Evolutionary conservation across 2,888 invertebrate genomes (phyloP).

Genomic region (Yponomeuta malinellus): DNA sequence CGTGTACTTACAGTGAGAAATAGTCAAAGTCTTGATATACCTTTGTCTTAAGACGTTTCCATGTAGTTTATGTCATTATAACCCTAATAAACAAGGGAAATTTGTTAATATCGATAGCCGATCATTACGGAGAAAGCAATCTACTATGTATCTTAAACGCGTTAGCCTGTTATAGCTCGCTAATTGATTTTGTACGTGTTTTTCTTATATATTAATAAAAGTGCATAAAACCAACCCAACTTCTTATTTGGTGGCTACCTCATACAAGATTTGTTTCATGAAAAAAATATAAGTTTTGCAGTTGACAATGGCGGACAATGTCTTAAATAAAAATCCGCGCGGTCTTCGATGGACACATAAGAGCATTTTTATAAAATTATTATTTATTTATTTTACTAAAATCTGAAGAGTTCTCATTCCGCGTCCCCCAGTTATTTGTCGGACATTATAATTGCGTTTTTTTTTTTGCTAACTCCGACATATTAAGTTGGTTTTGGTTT

Average conservation of each 20-base stretch:
- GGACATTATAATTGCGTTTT: too few species aligned
- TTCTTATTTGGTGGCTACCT: neutral
- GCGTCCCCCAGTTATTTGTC: too few species aligned
- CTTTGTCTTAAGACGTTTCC: slow-evolving; percentile 4
- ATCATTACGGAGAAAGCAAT: neutral
- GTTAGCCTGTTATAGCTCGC: slow-evolving; percentile 65
- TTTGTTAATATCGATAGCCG: neutral
- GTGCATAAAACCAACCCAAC: slow-evolving; percentile 29
- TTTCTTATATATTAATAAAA: slow-evolving; percentile 46
- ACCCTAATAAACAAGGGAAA: slow-evolving; percentile 19
- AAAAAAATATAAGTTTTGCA: too few species aligned
- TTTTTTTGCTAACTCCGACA: too few species aligned
- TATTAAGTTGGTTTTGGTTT: too few species aligned
- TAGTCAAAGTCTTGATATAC: slow-evolving; percentile 4
- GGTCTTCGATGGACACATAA: too few species aligned
- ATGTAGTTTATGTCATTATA: slow-evolving; percentile 24
- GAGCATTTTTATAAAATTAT: too few species aligned
- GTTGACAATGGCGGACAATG: too few species aligned
- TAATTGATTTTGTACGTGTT: slow-evolving; percentile 48
- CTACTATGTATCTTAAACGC: slow-evolving; percentile 34
- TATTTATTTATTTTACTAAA: too few species aligned
- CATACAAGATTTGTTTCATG: too few species aligned
- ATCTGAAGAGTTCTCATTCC: too few species aligned
- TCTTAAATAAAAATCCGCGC: too few species aligned
- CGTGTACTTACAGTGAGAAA: neutral